phyloP scores from a whole-genome alignment of 2,797 vertebrate genomes.

The Aeoliscus strigatus region DNA sequence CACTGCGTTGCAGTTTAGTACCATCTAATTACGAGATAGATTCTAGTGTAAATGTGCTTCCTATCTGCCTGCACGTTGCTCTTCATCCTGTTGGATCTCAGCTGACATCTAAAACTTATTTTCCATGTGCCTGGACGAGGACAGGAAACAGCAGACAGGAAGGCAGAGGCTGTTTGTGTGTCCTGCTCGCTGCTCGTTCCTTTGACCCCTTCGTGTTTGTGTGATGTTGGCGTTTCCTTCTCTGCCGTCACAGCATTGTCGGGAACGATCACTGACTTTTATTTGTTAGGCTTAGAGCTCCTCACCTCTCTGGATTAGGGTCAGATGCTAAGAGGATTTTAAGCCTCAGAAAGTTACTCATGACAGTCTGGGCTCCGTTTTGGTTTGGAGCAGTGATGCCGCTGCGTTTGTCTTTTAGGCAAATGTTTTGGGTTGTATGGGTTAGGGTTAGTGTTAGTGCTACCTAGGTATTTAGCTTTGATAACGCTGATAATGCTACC shows the following conservation, averaged over 20 bases:
- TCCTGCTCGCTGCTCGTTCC: constrained; percentile 33
- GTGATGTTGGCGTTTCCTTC: constrained; percentile 21
- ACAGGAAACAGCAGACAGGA: constrained; percentile 70
- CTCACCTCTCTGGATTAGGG: constrained; percentile 69
- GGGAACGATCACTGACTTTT: constrained; percentile 22
- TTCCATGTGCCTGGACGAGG: constrained; percentile 57
- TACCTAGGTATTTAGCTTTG: too few relatives aligned
- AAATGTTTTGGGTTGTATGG: background rate
- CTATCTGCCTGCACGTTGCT: constrained; percentile 11
- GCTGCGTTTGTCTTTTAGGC: constrained; percentile 8
- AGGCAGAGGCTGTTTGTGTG: constrained; percentile 46
- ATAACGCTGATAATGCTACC: too few relatives aligned
- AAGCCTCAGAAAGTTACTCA: constrained; percentile 46
- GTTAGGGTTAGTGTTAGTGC: too few relatives aligned
- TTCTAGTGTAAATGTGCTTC: background rate
- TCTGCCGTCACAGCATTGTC: constrained; percentile 11
- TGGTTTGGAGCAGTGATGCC: constrained; percentile 6
- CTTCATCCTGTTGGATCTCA: constrained; percentile 33
- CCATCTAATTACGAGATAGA: too few relatives aligned
- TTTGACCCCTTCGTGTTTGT: constrained; percentile 32
- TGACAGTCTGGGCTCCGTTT: constrained; percentile 22
- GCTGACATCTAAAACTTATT: constrained; percentile 35
- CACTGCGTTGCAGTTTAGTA: too few relatives aligned
- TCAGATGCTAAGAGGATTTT: constrained; percentile 70
- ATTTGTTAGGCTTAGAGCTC: constrained; percentile 24